phyloP scores from a whole-genome alignment of 2,888 invertebrate genomes.

The Drosophila siamana region DNA sequence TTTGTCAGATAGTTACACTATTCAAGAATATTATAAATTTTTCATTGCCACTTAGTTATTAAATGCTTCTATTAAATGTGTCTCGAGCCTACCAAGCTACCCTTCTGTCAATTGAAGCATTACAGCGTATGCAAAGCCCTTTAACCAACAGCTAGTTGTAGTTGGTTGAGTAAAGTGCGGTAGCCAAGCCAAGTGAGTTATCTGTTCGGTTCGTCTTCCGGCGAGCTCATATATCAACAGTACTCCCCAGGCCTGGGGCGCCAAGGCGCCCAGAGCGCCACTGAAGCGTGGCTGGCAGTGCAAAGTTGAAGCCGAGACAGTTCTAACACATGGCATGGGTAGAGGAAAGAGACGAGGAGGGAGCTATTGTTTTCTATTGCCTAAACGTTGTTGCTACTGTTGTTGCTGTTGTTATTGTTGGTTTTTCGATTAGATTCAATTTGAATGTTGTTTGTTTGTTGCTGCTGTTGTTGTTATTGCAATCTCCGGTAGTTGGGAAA shows the following conservation, averaged over 20 bases:
- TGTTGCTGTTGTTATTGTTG: constrained; percentile 9
- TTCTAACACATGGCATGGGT: constrained; percentile 65
- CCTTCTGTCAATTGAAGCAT: not conserved
- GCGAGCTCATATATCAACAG: constrained; percentile 67
- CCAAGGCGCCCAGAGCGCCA: constrained; percentile 51
- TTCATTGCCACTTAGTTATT: too few relatives aligned
- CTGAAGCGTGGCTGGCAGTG: constrained; percentile 74
- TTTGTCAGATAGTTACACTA: too few relatives aligned
- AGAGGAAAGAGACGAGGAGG: not conserved
- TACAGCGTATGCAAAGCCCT: constrained; percentile 12
- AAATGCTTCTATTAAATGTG: too few relatives aligned
- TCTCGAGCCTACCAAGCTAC: not conserved
- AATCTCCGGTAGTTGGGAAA: constrained; percentile 77
- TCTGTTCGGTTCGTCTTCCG: constrained; percentile 51
- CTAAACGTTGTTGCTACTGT: constrained; percentile 58
- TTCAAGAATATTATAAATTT: too few relatives aligned
- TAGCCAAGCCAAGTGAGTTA: constrained; percentile 62
- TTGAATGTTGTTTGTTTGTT: constrained; percentile 31
- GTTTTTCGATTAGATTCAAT: constrained; percentile 67
- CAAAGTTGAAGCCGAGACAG: constrained; percentile 59
- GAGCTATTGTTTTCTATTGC: constrained; percentile 38
- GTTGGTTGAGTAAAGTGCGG: constrained; percentile 48
- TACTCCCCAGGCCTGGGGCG: constrained; percentile 37
- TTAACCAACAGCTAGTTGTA: not conserved
- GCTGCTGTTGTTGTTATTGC: constrained; percentile 48